Evolutionary conservation across 2,888 invertebrate species (phyloP).

Genomic region (Agrilus cyanescens): DNA sequence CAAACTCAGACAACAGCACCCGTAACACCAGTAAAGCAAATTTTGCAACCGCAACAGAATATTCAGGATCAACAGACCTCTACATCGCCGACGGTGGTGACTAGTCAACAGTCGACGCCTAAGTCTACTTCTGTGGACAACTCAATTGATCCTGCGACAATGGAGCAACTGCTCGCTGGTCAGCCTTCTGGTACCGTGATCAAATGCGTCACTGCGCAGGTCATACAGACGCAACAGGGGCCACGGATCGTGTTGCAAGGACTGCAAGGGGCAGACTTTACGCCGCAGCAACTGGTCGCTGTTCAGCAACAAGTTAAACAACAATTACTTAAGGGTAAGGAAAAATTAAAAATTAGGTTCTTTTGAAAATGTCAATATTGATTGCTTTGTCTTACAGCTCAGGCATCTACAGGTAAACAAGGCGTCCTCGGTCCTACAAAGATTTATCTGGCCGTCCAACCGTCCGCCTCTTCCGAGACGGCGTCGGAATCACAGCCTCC

Average conservation of each 20-base stretch:
- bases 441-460: conserved; percentile 76
- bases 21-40: conserved; percentile 11
- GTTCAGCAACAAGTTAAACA: conserved; percentile 86
- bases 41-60: conserved; percentile 15
- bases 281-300: conserved; percentile 66
- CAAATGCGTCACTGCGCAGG: conserved; percentile 78
- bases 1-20: conserved; percentile 3
- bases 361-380: conserved; percentile 3
- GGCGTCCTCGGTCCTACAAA: conserved; percentile 77
- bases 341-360: not conserved
- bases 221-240: conserved; percentile 73
- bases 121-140: conserved; percentile 1
- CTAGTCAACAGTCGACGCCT: conserved; percentile 19
- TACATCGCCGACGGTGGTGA: conserved; percentile 30
- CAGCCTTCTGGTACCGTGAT: conserved; percentile 80
- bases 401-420: conserved; percentile 77
- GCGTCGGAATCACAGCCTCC: conserved; percentile 35
- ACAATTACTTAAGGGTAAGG: conserved; percentile 68
- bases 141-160: conserved; percentile 38
- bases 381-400: conserved; percentile 44
- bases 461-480: conserved; percentile 36
- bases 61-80: conserved; percentile 16
- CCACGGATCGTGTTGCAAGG: conserved; percentile 80
- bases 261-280: conserved; percentile 69
- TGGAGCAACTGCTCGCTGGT: conserved; percentile 61